Conservation (phyloP, 2,113 vertebrate species). For the Malurus alboscapulatus region DNA sequence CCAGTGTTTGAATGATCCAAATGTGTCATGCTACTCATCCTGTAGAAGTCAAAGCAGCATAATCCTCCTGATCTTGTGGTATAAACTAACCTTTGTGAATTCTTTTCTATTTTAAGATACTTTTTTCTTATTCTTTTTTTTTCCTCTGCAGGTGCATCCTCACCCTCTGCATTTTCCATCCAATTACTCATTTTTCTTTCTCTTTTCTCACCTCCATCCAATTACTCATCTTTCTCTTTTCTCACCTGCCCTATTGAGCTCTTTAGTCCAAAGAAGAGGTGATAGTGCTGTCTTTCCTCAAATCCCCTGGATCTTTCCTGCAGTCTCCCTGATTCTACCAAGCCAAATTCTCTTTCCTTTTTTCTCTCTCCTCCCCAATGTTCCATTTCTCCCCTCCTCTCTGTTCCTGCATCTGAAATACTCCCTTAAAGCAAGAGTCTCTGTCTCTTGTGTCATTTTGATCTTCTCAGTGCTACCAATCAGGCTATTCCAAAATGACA, state of each 20-base stretch:
- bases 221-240: background rate
- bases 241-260: background rate
- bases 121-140: background rate
- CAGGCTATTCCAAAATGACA: slow-evolving; percentile 43
- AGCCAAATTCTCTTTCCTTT: background rate
- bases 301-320: background rate
- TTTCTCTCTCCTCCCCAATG: background rate
- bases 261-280: background rate
- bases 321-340: background rate
- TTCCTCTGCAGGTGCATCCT: background rate
- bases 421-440: slow-evolving; percentile 35
- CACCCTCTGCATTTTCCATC: background rate
- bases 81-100: background rate
- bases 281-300: background rate
- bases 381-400: background rate
- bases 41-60: background rate
- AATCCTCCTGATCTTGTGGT: background rate
- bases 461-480: slow-evolving; percentile 18
- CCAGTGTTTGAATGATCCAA: background rate
- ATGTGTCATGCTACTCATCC: background rate
- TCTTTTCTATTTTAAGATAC: background rate
- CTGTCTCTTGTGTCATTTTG: slow-evolving; percentile 43
- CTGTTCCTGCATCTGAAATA: background rate
- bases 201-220: background rate
- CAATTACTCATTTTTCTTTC: background rate